Evolutionary conservation across 2,888 invertebrate genomes (phyloP), one percentile per base, ranked within the genome.

Genomic region (Plebejus argus): DNA sequence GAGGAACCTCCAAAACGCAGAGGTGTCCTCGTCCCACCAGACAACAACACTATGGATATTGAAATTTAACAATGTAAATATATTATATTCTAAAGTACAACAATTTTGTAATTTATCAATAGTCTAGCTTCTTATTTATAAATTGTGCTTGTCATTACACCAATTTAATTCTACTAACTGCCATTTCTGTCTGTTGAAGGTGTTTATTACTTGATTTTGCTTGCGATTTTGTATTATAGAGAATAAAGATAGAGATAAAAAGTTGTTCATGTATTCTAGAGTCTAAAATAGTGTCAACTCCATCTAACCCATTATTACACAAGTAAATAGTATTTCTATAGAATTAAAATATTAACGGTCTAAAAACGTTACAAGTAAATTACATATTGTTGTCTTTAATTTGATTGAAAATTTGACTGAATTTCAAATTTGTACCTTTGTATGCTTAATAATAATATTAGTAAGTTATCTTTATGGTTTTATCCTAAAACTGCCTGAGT

Each of bases 11-110:
- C 83, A 8, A 85, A 85, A 15, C 87, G 83, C 79, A 86, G 90
- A 79, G 93, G 92, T 23, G 82, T 93, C 1, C 86, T 91, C 1
- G 91, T 91, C 0, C 23, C 74, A 74, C 74, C 74, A 4, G 74
- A 74, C 53, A 74, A 53, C 53, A 74, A 74, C 20, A 74, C 74
- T 8, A 88, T 88, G 86, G 94, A 93, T 79, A 83, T 93, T 61
- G 94, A 94, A 79, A 94, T 94, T 90, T 93, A 88, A 91, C 79
- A 79, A 61, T 78, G 23, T 56, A 56, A 72, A 39, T 20, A 56
- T 56, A 58, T 56, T 7, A n/a, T n/a, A n/a, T 33, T 66, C 33
- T 66, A 66, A 66, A 33, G 66, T 66, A 33, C 66, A 28, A 66
- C 28, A 28, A 66, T 66, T 33, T 18, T 66, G 66, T 18, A 66